These are phyloP conservation scores for Vultur gryphus DNA, from an alignment of 2,797 vertebrate genomes.

Conservation along the genomic window DNA sequence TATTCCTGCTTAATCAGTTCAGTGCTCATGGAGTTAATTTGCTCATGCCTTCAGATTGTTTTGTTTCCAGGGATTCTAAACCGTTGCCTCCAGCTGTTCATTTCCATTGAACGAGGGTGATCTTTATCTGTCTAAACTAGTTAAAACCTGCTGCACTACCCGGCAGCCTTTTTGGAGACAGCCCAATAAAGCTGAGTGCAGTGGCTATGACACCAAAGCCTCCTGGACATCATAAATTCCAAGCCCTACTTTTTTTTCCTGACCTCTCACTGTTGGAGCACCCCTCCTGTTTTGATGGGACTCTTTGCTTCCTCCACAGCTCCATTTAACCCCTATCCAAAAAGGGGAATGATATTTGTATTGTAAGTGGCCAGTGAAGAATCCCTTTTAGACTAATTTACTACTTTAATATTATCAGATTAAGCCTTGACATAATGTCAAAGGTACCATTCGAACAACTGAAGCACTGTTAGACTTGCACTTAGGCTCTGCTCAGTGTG, in stretches of 20 bases:
- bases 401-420: background rate
- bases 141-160: conserved; percentile 65
- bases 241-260: conserved; percentile 26
- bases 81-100: conserved; percentile 70
- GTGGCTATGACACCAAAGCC: conserved; percentile 47
- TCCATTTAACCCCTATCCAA: background rate
- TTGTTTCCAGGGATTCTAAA: conserved; percentile 66
- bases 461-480: background rate
- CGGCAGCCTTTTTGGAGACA: conserved; percentile 46
- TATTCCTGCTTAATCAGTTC: conserved; percentile 3
- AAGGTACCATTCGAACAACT: background rate
- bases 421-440: background rate
- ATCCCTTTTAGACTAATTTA: background rate
- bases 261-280: background rate
- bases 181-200: conserved; percentile 39
- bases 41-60: conserved; percentile 48
- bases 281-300: conserved; percentile 25
- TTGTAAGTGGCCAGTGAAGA: background rate
- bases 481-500: background rate
- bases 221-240: conserved; percentile 63
- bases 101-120: conserved; percentile 73
- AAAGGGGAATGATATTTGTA: background rate
- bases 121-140: conserved; percentile 71
- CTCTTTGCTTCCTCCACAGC: conserved; percentile 26
- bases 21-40: conserved; percentile 62